Base-by-base conservation (phyloP, 1,140 invertebrate genomes). In the Zaprionus gabonicus region DNA sequence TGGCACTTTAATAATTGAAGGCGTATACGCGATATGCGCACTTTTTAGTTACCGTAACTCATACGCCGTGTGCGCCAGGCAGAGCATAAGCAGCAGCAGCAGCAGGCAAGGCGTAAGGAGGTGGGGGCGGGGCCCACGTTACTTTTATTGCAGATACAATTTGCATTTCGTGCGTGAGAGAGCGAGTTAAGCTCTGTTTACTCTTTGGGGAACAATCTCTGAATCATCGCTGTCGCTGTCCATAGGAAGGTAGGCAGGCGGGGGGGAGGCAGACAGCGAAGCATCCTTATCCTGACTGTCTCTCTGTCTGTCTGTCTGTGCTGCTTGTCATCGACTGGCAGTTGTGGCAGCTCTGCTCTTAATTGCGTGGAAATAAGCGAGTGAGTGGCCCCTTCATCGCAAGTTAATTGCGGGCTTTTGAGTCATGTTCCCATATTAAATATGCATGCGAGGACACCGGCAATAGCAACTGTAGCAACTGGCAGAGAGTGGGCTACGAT, bases 331-430 rank as follows among this genome's bases (percentile, higher is more conserved):
- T 46, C 41, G 41, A 46, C 41, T n/a, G 13, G 15, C 38, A n/a
- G 38, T n/a, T 15, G 10, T 25, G 46, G 17, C 46, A 51, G 20
- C 3, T 17, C 41, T 56, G 46, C 68, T 76, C 75, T 77, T 79
- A 79, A 76, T 79, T 79, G 77, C 71, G 69, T 71, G 77, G 75
- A 77, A 77, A 68, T 73, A 77, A 77, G 75, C 71, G 71, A 63
- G 75, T 51, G 75, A 77, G 71, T 73, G 73, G 77, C 77, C 63
- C 74, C 64, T 67, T 66, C 73, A 72, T 71, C 34, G 77, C 73
- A 76, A 79, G 73, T 79, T 79, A 79, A 79, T 79, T 79, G 77
- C 68, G 77, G 74, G 77, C 68, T 76, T 72, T 76, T 71, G 73
- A 79, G 77, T 63, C 67, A 71, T 67, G 73, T 71, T 69, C 68